A percentile compares a stretch with the other conserved stretches of the same genome.
Conservation (phyloP, 2,888 invertebrate species). For the Eupelmus urozonus region DNA sequence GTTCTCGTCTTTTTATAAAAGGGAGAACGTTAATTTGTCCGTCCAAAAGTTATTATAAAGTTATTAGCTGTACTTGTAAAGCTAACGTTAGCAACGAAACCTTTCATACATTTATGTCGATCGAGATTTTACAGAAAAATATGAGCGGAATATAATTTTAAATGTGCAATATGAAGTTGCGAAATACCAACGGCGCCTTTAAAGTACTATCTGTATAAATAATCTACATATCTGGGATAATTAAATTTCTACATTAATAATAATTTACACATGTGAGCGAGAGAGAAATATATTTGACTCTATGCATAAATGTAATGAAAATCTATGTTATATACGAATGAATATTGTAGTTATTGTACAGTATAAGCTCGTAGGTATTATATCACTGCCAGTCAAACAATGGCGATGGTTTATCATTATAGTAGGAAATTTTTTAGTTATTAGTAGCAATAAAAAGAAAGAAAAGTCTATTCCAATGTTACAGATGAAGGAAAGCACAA, state of each 20-base stretch:
- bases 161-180: no score
- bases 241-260: no score
- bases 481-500: slow-evolving; percentile 27
- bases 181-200: no score
- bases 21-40: no score
- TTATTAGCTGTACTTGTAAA: no score
- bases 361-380: slow-evolving; percentile 18
- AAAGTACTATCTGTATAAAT: slow-evolving; percentile 38
- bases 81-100: no score
- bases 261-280: background rate
- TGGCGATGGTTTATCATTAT: background rate
- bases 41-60: no score
- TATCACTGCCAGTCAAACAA: slow-evolving; percentile 27
- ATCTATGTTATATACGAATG: slow-evolving; percentile 10
- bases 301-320: slow-evolving; percentile 20
- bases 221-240: slow-evolving; percentile 15
- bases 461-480: background rate
- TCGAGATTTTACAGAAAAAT: no score
- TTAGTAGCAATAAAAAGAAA: background rate
- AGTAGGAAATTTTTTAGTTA: slow-evolving; percentile 3
- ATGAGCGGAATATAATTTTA: no score
- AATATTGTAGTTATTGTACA: slow-evolving; percentile 46
- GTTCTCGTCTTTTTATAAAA: no score
- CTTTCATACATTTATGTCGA: no score
- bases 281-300: slow-evolving; percentile 10